Conservation (phyloP, 2,113 vertebrate species). For the Hemiscyllium ocellatum region DNA sequence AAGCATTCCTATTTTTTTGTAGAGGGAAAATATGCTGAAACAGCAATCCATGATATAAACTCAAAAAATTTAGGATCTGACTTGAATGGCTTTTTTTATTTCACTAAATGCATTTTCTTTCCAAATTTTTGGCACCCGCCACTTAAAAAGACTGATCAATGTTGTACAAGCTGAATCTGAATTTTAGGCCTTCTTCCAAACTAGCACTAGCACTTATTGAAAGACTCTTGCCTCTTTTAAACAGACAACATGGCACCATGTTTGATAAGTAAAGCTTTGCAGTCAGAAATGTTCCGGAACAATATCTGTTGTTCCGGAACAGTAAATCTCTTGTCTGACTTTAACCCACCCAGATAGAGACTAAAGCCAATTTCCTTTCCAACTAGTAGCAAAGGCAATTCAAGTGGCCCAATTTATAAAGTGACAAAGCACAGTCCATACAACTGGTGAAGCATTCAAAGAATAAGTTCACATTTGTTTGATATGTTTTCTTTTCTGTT, state of each 20-base stretch:
- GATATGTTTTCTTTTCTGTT: neutral
- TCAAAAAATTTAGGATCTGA: neutral
- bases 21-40: neutral
- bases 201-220: constrained; percentile 9
- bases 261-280: constrained; percentile 25
- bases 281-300: constrained; percentile 4
- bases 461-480: neutral
- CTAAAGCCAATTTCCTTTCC: neutral
- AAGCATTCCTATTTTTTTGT: neutral
- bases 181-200: constrained; percentile 9
- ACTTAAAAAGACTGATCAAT: constrained; percentile 2
- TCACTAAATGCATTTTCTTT: constrained; percentile 10
- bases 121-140: neutral
- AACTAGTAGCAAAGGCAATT: neutral
- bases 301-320: neutral
- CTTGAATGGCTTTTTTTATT: no score
- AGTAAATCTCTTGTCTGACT: constrained; percentile 31
- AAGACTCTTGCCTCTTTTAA: constrained; percentile 17
- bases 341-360: constrained; percentile 23
- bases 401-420: neutral
- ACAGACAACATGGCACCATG: constrained; percentile 36
- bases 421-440: neutral
- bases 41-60: neutral
- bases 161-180: neutral
- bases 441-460: neutral